Conservation (phyloP, 2,797 vertebrate genomes). For the Danio albolineatus region DNA sequence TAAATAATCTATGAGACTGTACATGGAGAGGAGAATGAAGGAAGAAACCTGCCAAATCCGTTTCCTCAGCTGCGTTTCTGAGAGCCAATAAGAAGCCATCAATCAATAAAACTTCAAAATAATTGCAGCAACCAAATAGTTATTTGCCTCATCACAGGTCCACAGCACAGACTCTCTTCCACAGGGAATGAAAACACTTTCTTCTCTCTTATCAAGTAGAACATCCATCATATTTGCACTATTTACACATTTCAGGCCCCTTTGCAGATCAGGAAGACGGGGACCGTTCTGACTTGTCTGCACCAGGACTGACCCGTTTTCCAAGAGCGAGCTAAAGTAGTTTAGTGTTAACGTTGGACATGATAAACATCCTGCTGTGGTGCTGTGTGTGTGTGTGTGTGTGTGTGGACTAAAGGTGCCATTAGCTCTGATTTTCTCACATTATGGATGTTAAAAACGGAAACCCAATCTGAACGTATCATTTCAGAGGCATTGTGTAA, state of each 20-base stretch:
- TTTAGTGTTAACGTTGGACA: conserved; percentile 30
- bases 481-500: too few relatives aligned
- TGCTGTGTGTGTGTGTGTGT: conserved; percentile 1
- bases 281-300: conserved; percentile 5
- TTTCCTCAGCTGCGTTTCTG: conserved; percentile 31
- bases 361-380: conserved; percentile 30
- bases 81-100: conserved; percentile 37
- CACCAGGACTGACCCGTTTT: not conserved
- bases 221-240: conserved; percentile 40
- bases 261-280: conserved; percentile 5
- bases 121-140: conserved; percentile 43
- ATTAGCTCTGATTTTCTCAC: not conserved
- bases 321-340: conserved; percentile 29
- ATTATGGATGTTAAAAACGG: not conserved
- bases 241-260: conserved; percentile 19
- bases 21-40: conserved; percentile 13
- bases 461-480: too few relatives aligned
- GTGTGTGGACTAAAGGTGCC: conserved; percentile 6
- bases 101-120: conserved; percentile 50
- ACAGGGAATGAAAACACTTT: conserved; percentile 23
- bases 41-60: conserved; percentile 37
- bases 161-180: not conserved
- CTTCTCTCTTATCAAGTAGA: conserved; percentile 38
- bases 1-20: conserved; percentile 29
- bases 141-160: conserved; percentile 34